Evolutionary conservation across 2,797 vertebrate genomes (phyloP), one percentile per base, ranked within the genome.

Genomic region (Macropus fuliginosus): DNA sequence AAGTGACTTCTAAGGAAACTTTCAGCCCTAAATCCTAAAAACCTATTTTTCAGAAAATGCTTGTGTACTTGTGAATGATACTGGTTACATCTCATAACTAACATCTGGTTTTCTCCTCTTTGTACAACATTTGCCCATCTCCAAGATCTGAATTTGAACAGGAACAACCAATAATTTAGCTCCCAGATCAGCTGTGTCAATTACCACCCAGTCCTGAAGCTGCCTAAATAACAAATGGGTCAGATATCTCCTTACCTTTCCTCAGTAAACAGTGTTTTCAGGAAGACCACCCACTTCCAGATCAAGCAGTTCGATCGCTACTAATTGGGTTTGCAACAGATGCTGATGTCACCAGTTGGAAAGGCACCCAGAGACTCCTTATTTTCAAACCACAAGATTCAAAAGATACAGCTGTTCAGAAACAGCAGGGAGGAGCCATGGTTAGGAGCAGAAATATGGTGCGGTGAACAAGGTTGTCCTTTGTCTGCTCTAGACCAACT

Each of bases 141-240:
- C 34, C 27, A 95, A 55, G 46, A 52, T 94, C 93, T 90, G 14
- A 55, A 96, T 96, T 90, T 28, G 34, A 94, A 93, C 29, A 94
- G 34, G 4, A 96, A 91, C 59, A 59, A 34, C 14, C 28, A 52
- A 21, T 55, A 94, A 50, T 66, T 94, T 91, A 56, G 52, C 59
- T 91, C 93, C 54, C 87, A 93, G 14, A 91, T 94, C 94, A 11
- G 57, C 91, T 62, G 40, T 13, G 81, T 34, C 95, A 87, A 62
- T 93, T 92, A 81, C 59, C 31, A 24, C 11, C 56, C 94, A 55
- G 8, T 94, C 52, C 40, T 55, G 8, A 92, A 50, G 62, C 24
- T 66, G 10, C 91, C 52, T 90, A 14, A 91, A 91, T 91, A 92
- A 34, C 90, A 14, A 55, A 34, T 18, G 14, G 55, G 12, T 92